These are phyloP conservation scores for Copidosoma aretas DNA, from an alignment of 2,888 invertebrate genomes.

Conservation along the genomic window DNA sequence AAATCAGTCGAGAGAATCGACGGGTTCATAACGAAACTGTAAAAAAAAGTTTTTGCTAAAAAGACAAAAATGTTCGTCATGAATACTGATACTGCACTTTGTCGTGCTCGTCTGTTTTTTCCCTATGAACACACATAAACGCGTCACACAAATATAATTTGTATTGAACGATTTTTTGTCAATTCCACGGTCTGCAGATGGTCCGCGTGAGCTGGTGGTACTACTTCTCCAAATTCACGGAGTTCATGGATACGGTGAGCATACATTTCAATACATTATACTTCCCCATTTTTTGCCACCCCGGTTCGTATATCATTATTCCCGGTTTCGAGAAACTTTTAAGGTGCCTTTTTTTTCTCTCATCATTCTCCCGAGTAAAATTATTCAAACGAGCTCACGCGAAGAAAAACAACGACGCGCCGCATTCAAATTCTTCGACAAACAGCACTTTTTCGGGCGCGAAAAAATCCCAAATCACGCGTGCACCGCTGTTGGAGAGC, in stretches of 20 bases:
- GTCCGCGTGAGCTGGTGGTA: constrained; percentile 95
- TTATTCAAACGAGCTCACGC: too few relatives aligned
- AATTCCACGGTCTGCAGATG: constrained; percentile 71
- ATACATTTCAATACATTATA: not conserved
- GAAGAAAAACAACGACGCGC: too few relatives aligned
- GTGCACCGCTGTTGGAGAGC: too few relatives aligned
- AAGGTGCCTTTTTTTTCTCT: too few relatives aligned
- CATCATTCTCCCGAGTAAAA: too few relatives aligned
- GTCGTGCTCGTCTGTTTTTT: constrained; percentile 11
- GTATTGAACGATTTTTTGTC: not conserved
- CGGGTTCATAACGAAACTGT: not conserved
- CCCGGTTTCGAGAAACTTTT: too few relatives aligned
- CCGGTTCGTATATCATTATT: too few relatives aligned
- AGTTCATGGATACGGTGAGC: constrained; percentile 94
- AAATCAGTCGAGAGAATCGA: not conserved
- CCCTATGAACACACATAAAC: constrained; percentile 2
- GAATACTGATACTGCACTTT: constrained; percentile 19
- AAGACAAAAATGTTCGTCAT: not conserved
- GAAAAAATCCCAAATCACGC: too few relatives aligned
- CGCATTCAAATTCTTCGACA: too few relatives aligned
- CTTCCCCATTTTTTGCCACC: too few relatives aligned
- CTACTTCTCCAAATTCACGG: constrained; percentile 94
- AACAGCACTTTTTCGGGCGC: too few relatives aligned
- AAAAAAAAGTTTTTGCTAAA: not conserved
- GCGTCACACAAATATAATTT: too few relatives aligned